Evolutionary conservation across 2,113 vertebrate species (phyloP), one percentile per base, ranked within the genome.

Genomic region (Chionodraco myersi): DNA sequence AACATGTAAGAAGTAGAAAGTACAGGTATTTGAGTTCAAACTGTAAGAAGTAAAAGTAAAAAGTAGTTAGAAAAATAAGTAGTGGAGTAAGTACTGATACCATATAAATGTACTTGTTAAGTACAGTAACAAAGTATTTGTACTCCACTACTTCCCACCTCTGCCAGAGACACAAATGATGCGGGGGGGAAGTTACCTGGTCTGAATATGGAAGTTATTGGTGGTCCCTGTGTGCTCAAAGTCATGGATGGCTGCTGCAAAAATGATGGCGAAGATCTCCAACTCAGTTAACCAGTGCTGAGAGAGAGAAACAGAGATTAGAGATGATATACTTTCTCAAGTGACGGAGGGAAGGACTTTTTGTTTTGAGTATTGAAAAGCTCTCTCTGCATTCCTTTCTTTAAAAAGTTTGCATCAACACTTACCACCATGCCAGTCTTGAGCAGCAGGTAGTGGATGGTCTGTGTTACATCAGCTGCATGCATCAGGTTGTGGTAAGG

Each of bases 171-270:
- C 30, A 30, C n/a, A 58, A 65, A 61, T 63, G 6, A 23, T 12
- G 6, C 44, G n/a, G 10, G 0, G 18, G 56, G 14, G 6, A 30
- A 18, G 58, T 78, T 77, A 95, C 95, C 94, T 95, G 80, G 97
- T 99, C 88, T 99, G 98, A 82, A 99, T 97, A 89, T 99, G 98
- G 92, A 99, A 99, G 92, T 97, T 99, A 93, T 99, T 99, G 75
- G 98, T 99, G 68, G 97, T 99, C 75, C 98, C 98, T 0, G 97
- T 98, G 66, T 99, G 98, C 76, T 99, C 97, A 45, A 94, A 98
- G 91, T 99, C 98, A 18, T 99, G 98, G 91, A 99, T 95, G 53
- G 96, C 96, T 66, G 98, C 98, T 59, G 98, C 98, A 44, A 99
- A 99, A 79, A 99, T 96, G 74, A 98, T 96, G 49, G 97, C 97